phyloP scores from a whole-genome alignment of 2,113 vertebrate species.

The Pelobates fuscus region DNA sequence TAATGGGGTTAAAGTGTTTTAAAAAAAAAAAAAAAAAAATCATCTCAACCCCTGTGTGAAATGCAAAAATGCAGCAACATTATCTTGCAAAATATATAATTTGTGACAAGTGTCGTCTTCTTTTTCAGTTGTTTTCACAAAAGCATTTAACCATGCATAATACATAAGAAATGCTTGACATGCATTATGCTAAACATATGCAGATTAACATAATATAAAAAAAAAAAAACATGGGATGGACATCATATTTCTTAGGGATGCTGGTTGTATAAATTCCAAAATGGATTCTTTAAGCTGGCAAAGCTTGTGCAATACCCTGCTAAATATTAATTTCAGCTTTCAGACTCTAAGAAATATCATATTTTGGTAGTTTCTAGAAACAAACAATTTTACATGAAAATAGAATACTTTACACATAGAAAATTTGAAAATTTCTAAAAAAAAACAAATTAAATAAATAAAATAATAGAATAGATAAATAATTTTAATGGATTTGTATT shows the following conservation, averaged over 20 bases:
- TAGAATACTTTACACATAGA: too few species aligned
- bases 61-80: background rate
- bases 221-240: constrained; percentile 10
- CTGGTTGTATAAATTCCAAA: background rate
- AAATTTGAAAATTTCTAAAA: background rate
- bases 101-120: background rate
- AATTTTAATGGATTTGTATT: background rate
- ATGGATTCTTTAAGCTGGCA: constrained; percentile 13
- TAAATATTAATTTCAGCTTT: constrained; percentile 22
- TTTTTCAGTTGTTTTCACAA: constrained; percentile 20
- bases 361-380: background rate
- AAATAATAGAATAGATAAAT: background rate
- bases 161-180: constrained; percentile 5
- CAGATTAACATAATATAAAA: constrained; percentile 11
- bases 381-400: too few species aligned
- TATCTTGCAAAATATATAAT: constrained; percentile 7
- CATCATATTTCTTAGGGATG: constrained; percentile 13
- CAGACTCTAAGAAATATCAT: background rate
- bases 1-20: constrained; percentile 16
- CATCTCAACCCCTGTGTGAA: background rate
- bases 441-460: background rate
- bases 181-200: constrained; percentile 28
- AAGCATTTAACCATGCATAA: constrained; percentile 11
- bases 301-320: background rate
- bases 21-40: background rate